Evolutionary conservation across 1,140 invertebrate species (phyloP).

Genomic region (Brachionus calyciflorus): DNA sequence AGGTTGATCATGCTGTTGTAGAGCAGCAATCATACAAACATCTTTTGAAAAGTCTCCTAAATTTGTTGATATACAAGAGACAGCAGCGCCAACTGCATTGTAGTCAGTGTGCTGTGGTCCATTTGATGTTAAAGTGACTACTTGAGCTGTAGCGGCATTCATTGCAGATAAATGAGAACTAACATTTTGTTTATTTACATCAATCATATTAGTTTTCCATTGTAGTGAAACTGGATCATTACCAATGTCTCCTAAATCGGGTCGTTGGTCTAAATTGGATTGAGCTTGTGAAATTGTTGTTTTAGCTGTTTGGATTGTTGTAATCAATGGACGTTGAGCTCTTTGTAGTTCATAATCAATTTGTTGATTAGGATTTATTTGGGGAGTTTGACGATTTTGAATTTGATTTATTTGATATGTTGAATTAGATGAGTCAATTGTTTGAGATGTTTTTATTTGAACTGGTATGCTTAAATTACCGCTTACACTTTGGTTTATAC

Average conservation of each 20-base stretch:
- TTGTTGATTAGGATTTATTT: not conserved
- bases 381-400: not conserved
- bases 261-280: not conserved
- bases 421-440: not conserved
- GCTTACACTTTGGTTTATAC: not conserved
- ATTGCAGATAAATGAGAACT: constrained; percentile 94
- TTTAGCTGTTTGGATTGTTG: constrained; percentile 18
- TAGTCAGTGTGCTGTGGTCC: constrained; percentile 71
- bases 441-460: too few species aligned
- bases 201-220: constrained; percentile 81
- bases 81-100: constrained; percentile 90
- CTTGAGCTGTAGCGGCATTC: constrained; percentile 96
- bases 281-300: not conserved
- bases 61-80: constrained; percentile 92
- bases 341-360: not conserved
- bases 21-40: constrained; percentile 86
- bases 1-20: constrained; percentile 61
- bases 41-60: constrained; percentile 91
- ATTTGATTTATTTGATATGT: not conserved
- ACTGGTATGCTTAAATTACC: not conserved
- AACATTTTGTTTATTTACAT: constrained; percentile 91
- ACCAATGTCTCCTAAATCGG: not conserved
- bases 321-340: not conserved
- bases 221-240: constrained; percentile 57
- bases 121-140: constrained; percentile 88